Conservation (phyloP, 1,140 invertebrate genomes). For the Panagrolaimus sp. region DNA sequence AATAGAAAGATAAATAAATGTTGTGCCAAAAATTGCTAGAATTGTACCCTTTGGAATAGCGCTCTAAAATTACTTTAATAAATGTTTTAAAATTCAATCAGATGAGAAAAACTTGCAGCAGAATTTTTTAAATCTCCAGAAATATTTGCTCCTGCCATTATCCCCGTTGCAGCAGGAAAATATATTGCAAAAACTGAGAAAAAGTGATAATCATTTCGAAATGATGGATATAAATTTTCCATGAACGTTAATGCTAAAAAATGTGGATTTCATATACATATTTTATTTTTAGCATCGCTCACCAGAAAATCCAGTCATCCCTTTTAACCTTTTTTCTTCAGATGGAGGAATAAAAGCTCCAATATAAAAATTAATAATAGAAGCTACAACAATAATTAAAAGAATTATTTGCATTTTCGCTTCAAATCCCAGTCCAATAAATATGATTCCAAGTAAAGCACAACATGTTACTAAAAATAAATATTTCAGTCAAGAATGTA, state of each 20-base stretch:
- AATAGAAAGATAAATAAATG: slow-evolving; percentile 58
- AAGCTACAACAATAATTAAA: slow-evolving; percentile 74
- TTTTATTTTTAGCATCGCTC: neutral
- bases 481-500: neutral
- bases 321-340: slow-evolving; percentile 68
- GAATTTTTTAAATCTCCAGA: slow-evolving; percentile 81
- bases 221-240: slow-evolving; percentile 72
- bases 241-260: slow-evolving; percentile 59
- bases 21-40: slow-evolving; percentile 59
- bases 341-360: slow-evolving; percentile 78
- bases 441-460: slow-evolving; percentile 32
- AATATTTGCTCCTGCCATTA: slow-evolving; percentile 82
- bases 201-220: slow-evolving; percentile 67
- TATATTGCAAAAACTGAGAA: slow-evolving; percentile 91
- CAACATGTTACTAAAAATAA: slow-evolving; percentile 20
- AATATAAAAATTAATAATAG: slow-evolving; percentile 81
- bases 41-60: slow-evolving; percentile 61
- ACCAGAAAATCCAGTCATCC: slow-evolving; percentile 69
- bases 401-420: slow-evolving; percentile 69
- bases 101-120: slow-evolving; percentile 23
- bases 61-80: slow-evolving; percentile 21
- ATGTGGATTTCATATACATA: neutral
- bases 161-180: slow-evolving; percentile 90
- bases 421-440: slow-evolving; percentile 41
- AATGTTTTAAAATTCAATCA: neutral